Base-by-base conservation (phyloP, 2,797 vertebrate species). In the Hyperoplus lanceolatus region DNA sequence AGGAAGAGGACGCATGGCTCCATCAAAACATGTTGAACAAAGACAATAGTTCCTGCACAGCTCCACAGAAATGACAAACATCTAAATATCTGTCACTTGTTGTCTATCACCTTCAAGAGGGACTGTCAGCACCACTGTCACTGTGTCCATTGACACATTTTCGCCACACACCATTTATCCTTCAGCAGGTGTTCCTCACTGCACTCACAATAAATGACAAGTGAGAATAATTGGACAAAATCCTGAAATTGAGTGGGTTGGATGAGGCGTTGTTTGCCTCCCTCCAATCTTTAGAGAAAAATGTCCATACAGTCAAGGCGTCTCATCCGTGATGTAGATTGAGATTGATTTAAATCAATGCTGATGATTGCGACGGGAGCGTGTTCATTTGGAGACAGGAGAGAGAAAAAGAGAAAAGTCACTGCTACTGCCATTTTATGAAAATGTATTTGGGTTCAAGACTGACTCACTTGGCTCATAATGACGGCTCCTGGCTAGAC, bases 21-120 rank as follows among this genome's bases (percentile, higher is more conserved):
- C 61, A 77, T 87, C 82, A 79, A 82, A 81, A 75, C 78, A 75
- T 48, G 6, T 29, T 58, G 61, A 84, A 58, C 48, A 57, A 18
- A 38, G 83, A 91, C 87, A 77, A 87, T 92, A 93, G 87, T 88
- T 85, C 88, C 43, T 83, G 86, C 81, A 93, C 91, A 93, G 87
- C 87, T 86, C 85, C 73, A 14, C 60, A 12, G 85, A 88, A 87
- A 92, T 84, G 62, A 82, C 71, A 90, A 82, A 83, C 82, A 79
- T 89, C 86, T 80, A 87, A 73, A 91, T 90, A 90, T 92, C 86
- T 90, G 90, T 92, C 93, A 93, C 85, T 82, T 69, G 72, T 81
- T 78, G 83, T 83, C 81, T 76, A 79, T 92, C 90, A 85, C 87
- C 80, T 83, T 92, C 80, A 77, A 75, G 82, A 89, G 77, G 56